Conservation (phyloP, 2,888 invertebrate species). For the Myopa testacea region DNA sequence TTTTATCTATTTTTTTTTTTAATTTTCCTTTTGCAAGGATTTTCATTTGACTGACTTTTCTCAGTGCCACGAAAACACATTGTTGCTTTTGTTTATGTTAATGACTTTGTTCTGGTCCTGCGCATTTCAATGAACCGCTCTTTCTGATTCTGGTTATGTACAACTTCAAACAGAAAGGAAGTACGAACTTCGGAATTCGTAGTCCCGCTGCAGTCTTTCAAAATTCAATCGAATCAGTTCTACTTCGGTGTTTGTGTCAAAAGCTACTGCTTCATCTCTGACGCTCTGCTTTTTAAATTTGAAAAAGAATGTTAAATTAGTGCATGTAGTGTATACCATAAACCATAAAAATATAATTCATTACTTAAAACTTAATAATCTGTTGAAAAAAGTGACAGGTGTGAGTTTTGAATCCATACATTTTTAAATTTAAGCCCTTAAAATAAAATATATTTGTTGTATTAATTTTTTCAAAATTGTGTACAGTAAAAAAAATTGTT, state of each 20-base stretch:
- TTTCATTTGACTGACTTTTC: slow-evolving; percentile 1
- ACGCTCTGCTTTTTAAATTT: not conserved
- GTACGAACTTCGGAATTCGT: not conserved
- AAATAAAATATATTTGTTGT: too few relatives aligned
- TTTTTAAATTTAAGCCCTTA: too few relatives aligned
- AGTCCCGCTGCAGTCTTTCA: slow-evolving; percentile 21
- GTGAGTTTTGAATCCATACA: too few relatives aligned
- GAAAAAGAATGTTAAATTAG: not conserved
- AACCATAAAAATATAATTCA: not conserved
- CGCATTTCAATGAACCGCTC: not conserved
- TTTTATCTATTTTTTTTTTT: not conserved
- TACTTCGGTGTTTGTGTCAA: slow-evolving; percentile 13
- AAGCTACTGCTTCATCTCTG: not conserved
- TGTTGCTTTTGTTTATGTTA: slow-evolving; percentile 33
- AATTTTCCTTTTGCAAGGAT: not conserved
- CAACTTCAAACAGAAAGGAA: not conserved
- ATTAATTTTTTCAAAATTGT: too few relatives aligned
- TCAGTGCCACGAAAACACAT: slow-evolving; percentile 23
- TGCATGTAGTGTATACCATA: not conserved
- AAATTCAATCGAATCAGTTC: slow-evolving; percentile 27
- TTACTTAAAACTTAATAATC: not conserved
- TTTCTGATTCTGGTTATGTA: not conserved
- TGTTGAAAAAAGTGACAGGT: too few relatives aligned
- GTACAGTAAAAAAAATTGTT: too few relatives aligned
- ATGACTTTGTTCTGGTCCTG: not conserved